phyloP scores from a whole-genome alignment of 2,888 invertebrate genomes.

The Pyrocoelia pectoralis region DNA sequence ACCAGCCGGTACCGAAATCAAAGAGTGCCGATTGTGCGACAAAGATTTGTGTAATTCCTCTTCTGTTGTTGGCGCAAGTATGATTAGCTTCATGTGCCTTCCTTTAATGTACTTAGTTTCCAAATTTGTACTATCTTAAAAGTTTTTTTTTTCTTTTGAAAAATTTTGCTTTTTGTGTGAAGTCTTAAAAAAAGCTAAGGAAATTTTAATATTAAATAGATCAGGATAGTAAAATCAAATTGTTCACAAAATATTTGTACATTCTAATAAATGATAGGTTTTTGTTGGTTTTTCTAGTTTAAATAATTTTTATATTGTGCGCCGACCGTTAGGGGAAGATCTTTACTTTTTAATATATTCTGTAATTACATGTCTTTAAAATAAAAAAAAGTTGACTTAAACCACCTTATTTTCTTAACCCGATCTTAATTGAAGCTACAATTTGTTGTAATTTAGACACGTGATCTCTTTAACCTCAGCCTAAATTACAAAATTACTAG shows the following conservation, averaged over 20 bases:
- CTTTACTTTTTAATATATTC: neutral
- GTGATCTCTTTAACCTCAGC: slow-evolving; percentile 20
- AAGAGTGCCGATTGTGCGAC: slow-evolving; percentile 19
- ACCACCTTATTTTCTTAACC: neutral
- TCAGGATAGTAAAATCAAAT: slow-evolving; percentile 1
- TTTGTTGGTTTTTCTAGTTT: slow-evolving; percentile 3
- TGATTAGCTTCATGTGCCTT: slow-evolving; percentile 20
- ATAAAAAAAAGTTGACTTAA: slow-evolving; percentile 1
- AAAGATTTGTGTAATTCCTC: slow-evolving; percentile 23
- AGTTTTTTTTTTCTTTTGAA: neutral
- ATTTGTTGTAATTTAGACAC: slow-evolving; percentile 12
- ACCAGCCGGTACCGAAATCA: neutral
- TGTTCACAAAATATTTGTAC: slow-evolving; percentile 8
- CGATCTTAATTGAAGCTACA: neutral
- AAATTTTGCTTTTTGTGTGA: slow-evolving; percentile 5
- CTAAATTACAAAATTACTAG: slow-evolving; percentile 6
- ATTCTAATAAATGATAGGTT: slow-evolving; percentile 5
- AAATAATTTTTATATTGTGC: slow-evolving; percentile 5
- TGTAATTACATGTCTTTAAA: slow-evolving; percentile 10
- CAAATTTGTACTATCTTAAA: slow-evolving; percentile 22
- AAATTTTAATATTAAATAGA: slow-evolving; percentile 6
- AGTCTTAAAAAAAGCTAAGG: neutral
- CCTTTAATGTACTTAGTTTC: slow-evolving; percentile 16
- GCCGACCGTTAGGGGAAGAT: neutral
- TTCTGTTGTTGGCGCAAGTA: neutral